Conservation (phyloP, 1,140 invertebrate genomes). For the Drosophila sechellia region DNA sequence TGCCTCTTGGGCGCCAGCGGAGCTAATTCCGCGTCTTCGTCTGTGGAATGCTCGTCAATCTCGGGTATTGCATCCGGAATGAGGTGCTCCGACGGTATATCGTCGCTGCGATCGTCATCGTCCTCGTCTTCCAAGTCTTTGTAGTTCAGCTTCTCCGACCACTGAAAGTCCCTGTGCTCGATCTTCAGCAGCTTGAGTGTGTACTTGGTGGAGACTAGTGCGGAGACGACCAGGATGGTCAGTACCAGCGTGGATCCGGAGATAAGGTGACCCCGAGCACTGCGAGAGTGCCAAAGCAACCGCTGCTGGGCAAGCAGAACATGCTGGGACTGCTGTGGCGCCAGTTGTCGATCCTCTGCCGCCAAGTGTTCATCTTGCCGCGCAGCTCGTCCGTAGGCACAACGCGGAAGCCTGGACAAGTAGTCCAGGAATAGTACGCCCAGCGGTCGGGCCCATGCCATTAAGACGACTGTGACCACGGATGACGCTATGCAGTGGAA, state of each 20-base stretch:
- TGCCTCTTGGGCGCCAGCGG: constrained; percentile 44
- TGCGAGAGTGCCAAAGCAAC: constrained; percentile 63
- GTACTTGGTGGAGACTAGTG: constrained; percentile 71
- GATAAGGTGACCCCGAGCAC: constrained; percentile 76
- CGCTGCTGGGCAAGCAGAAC: constrained; percentile 65
- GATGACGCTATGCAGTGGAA: constrained; percentile 44
- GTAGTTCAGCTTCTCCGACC: constrained; percentile 68
- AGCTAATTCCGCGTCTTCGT: constrained; percentile 76
- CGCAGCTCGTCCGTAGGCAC: constrained; percentile 69
- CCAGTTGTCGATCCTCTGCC: constrained; percentile 48
- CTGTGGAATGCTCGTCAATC: constrained; percentile 81
- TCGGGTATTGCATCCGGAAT: constrained; percentile 82
- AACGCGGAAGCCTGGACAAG: constrained; percentile 58
- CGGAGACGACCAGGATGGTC: constrained; percentile 61
- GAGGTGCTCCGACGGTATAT: constrained; percentile 78
- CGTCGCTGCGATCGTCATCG: constrained; percentile 80
- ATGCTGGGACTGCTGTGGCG: constrained; percentile 61
- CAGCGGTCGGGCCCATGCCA: constrained; percentile 70
- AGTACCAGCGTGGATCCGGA: constrained; percentile 73
- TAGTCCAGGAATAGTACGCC: constrained; percentile 68
- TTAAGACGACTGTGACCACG: constrained; percentile 49
- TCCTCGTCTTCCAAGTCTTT: constrained; percentile 59
- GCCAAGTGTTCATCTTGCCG: constrained; percentile 43
- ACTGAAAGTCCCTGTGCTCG: constrained; percentile 68
- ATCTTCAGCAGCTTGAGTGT: constrained; percentile 75